A percentile compares a stretch with the other conserved stretches of the same genome.
Conservation (phyloP, 2,113 vertebrate species). For the Aplodontia rufa region DNA sequence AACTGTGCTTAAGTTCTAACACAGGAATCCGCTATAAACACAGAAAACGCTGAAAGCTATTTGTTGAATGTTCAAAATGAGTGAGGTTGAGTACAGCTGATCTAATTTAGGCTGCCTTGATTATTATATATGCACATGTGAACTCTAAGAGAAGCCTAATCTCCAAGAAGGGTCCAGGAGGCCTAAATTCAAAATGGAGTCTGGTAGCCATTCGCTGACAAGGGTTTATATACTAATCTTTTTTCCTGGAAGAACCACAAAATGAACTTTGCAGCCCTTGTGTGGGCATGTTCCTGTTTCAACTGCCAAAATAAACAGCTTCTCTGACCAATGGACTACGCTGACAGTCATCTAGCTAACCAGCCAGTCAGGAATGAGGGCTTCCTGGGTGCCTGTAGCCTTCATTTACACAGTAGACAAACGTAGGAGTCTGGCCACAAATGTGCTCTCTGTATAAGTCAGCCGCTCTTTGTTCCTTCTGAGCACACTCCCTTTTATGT, state of each 20-base stretch:
- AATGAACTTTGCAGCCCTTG: neutral
- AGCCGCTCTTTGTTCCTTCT: neutral
- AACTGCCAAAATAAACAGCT: too few species aligned
- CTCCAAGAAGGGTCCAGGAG: neutral
- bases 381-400: neutral
- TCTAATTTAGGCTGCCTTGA: neutral
- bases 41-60: neutral
- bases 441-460: neutral
- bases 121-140: neutral
- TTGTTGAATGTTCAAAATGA: neutral
- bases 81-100: neutral
- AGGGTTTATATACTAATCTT: neutral
- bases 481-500: neutral
- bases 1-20: neutral
- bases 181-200: neutral
- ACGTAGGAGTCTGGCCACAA: neutral
- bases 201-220: neutral
- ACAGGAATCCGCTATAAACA: neutral
- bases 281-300: neutral
- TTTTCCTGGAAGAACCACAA: neutral
- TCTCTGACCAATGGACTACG: neutral
- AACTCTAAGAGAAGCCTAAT: neutral
- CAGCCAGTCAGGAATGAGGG: neutral
- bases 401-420: neutral
- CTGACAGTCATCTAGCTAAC: neutral